phyloP scores from a whole-genome alignment of 2,113 vertebrate species.

The Arvicanthis niloticus region DNA sequence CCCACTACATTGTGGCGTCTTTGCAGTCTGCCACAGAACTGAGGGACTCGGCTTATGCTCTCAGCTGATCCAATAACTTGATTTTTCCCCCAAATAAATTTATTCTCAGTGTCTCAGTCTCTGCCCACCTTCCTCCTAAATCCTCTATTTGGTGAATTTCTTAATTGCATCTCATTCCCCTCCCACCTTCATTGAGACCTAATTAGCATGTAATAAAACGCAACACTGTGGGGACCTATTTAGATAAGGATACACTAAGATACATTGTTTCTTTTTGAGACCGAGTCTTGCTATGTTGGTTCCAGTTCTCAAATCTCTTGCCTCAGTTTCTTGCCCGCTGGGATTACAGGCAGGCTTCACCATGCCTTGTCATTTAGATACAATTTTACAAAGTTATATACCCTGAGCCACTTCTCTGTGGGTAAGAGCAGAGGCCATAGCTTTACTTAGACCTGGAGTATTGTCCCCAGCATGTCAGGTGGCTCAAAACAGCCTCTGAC shows the following conservation, averaged over 20 bases:
- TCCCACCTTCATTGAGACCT: not conserved
- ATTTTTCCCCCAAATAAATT: not conserved
- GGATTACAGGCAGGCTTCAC: too few species aligned
- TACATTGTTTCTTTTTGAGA: not conserved
- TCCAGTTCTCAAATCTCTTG: not conserved
- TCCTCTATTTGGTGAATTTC: not conserved
- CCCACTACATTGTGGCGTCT: fast-evolving
- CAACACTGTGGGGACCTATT: not conserved
- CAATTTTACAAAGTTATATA: not conserved
- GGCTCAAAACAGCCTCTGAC: not conserved
- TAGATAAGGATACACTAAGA: not conserved
- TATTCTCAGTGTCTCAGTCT: not conserved
- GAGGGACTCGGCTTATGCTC: not conserved
- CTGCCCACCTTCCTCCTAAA: not conserved
- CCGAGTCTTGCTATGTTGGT: not conserved
- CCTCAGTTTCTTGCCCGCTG: not conserved
- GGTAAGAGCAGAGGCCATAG: not conserved
- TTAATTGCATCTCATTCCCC: not conserved
- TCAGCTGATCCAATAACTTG: not conserved
- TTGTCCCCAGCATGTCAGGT: not conserved
- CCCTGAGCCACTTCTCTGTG: not conserved
- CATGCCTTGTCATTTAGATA: not conserved
- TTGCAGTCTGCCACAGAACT: not conserved
- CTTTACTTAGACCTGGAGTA: not conserved
- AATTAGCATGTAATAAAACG: not conserved